Conservation (phyloP, 2,113 vertebrate species). For the Damaliscus lunatus region DNA sequence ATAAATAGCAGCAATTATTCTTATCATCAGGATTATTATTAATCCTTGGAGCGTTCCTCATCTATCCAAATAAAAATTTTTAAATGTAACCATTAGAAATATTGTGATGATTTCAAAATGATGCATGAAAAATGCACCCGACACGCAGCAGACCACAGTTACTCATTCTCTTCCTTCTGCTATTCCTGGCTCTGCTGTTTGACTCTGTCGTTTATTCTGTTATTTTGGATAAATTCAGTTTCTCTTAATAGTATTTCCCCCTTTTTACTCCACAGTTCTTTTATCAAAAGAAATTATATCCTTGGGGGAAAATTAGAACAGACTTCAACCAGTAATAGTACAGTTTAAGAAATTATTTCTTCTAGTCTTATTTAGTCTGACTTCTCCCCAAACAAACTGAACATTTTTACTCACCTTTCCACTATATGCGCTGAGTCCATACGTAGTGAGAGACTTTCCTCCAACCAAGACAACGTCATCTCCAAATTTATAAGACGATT, state of each 20-base stretch:
- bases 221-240: not conserved
- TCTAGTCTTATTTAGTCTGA: not conserved
- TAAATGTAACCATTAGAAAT: not conserved
- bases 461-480: conserved; percentile 97
- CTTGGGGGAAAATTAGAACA: not conserved
- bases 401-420: conserved; percentile 88
- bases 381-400: not conserved
- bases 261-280: not conserved
- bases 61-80: not conserved
- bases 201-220: not conserved
- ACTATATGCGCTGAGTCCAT: conserved; percentile 92
- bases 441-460: conserved; percentile 95
- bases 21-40: not conserved
- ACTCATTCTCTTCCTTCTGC: not conserved
- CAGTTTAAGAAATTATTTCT: not conserved
- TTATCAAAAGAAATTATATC: conserved; percentile 2
- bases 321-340: not conserved
- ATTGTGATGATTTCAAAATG: not conserved
- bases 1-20: not conserved
- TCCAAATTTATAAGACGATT: conserved; percentile 95
- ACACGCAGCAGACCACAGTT: not conserved
- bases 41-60: not conserved
- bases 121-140: not conserved
- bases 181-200: not conserved
- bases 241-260: not conserved